Conservation (phyloP, 2,113 vertebrate genomes). For the cattle (Bos taurus) region ARS-UCD2.0 NC_037351.1:5368501-5369000, state of each 20-base stretch:
- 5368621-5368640: accelerated
- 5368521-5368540: not conserved
- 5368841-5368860: not conserved
- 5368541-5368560: not conserved
- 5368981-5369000: not conserved
- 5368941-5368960: not conserved
- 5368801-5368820: not conserved
- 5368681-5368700: not conserved
- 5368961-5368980: not conserved
- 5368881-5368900: not conserved
- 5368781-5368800: not conserved
- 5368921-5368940: not conserved
- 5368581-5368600: not conserved
- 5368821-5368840: not conserved
- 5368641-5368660: accelerated
- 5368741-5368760: not conserved
- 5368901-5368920: not conserved
- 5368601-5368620: not conserved
- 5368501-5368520: not conserved
- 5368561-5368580: not conserved
- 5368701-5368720: not conserved
- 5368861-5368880: not conserved
- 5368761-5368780: not conserved
- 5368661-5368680: not conserved
- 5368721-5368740: not conserved